These are phyloP conservation scores for Lerista edwardsae DNA, from an alignment of 2,797 vertebrate species.

Conservation along the genomic window DNA sequence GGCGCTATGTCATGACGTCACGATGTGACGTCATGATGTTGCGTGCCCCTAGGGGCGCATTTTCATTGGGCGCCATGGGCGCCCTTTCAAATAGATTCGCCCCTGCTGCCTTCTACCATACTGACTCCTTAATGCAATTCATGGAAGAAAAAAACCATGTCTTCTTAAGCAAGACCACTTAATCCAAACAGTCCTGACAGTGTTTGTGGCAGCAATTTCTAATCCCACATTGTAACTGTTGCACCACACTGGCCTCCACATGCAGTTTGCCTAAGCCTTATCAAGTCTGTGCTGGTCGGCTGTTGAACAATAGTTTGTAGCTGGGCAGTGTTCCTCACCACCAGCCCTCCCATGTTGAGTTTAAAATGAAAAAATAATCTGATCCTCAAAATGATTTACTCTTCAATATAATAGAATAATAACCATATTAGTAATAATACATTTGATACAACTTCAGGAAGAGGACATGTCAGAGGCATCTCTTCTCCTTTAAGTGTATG, in stretches of 20 bases:
- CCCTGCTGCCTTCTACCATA: no score
- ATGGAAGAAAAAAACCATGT: neutral
- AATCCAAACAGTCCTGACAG: neutral
- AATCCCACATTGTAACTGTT: neutral
- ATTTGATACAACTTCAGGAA: neutral
- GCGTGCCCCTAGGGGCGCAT: no score
- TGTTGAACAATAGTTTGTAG: neutral
- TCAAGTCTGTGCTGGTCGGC: no score
- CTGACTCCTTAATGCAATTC: neutral
- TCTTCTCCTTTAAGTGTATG: neutral
- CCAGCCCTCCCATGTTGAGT: neutral
- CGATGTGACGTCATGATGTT: no score
- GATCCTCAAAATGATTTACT: neutral
- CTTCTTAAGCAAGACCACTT: neutral
- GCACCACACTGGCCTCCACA: neutral
- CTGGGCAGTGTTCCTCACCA: neutral
- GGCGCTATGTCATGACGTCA: no score
- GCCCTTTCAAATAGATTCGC: no score
- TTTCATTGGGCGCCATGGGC: no score
- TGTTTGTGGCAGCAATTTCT: neutral
- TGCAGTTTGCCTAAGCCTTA: neutral
- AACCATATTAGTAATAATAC: neutral
- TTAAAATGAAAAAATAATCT: neutral
- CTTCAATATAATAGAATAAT: neutral
- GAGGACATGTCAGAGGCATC: neutral